Base-by-base conservation (phyloP, 1,140 invertebrate species). In the Zaprionus tsacasi region DNA sequence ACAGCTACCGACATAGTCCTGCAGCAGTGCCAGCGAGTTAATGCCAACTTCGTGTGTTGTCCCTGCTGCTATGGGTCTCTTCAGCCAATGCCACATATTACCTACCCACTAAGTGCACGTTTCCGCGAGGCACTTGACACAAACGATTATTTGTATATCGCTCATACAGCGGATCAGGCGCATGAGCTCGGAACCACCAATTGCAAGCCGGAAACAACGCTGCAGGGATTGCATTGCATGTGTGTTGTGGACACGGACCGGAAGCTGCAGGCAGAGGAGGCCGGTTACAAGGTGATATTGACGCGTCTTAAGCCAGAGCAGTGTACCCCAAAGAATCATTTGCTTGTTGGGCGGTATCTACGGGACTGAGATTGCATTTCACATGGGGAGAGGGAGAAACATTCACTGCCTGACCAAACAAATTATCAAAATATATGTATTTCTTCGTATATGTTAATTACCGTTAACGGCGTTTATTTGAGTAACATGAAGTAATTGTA, bases 21-120 rank as follows among this genome's bases (percentile, higher is more conserved):
- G 55, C 94, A 97, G 71, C 96, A 96, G 78, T 99, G 98, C 91
- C 94, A 97, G 3, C 91, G 94, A 25, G 94, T 94, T 13, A 94
- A 94, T 57, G 98, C 98, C 0, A 94, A 95, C 66, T 98, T 99
- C 94, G 96, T 98, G 4, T 94, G 97, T 63, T 98, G 97, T 92
- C 98, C 98, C 1, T 99, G 98, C 92, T 99, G 98, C 92, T 99
- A 99, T 93, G 98, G 98, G 5, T 96, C 96, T 3, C 94, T 99
- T 45, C 95, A 96, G 79, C 86, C 89, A 5, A 92, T 93, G 94
- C 87, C 80, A 94, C 95, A 82, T 93, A 97, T 93, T 94, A 96
- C 87, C 92, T 97, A 99, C 93, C 96, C 95, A 1, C 93, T 96
- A 72, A 97, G 96, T 93, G 76, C 92, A 35, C 81, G 92, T 58